Evolutionary conservation across 2,113 vertebrate genomes (phyloP), one percentile per base, ranked within the genome.

Genomic region (Donacobius atricapilla): DNA sequence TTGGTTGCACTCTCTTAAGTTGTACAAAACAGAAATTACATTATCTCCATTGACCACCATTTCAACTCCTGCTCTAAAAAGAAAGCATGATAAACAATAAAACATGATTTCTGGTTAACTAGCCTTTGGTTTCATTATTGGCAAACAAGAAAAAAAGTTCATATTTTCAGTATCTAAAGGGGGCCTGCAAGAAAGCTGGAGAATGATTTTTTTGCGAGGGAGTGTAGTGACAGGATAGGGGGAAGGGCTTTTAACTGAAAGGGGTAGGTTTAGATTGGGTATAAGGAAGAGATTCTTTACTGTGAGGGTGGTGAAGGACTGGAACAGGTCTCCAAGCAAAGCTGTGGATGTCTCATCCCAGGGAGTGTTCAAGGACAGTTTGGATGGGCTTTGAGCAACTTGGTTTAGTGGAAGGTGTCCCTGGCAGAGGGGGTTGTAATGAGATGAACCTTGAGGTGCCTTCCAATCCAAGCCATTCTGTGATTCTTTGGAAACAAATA

Each of bases 61-160:
- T 64, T 25, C 60, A 39, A 11, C 11, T 72, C 25, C 48, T 69
- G 14, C 18, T 35, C n/a, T 69, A 65, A 86, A 83, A 83, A 30
- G 45, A 82, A 92, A 76, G 27, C 50, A 78, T 11, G 24, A 10
- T 50, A 27, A 86, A 89, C 30, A 61, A 28, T 27, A 73, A 47
- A 81, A 18, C 47, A 89, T 13, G 28, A 24, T 31, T 83, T 71
- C 28, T 61, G 5, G 54, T 40, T 83, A 93, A 23, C 30, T 39
- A 53, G 21, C 39, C 16, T 88, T 94, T 88, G 77, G 35, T 25
- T 94, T 85, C 53, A n/a, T n/a, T 73, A 61, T 35, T 76, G 83
- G 23, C 44, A 54, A 69, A 30, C 14, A 57, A 31, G 23, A 66
- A 77, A 65, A 24, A 76, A 91, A n/a, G 28, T 11, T n/a, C 40